Evolutionary conservation across 2,888 invertebrate genomes (phyloP).

Genomic region (Phlogophora meticulosa): DNA sequence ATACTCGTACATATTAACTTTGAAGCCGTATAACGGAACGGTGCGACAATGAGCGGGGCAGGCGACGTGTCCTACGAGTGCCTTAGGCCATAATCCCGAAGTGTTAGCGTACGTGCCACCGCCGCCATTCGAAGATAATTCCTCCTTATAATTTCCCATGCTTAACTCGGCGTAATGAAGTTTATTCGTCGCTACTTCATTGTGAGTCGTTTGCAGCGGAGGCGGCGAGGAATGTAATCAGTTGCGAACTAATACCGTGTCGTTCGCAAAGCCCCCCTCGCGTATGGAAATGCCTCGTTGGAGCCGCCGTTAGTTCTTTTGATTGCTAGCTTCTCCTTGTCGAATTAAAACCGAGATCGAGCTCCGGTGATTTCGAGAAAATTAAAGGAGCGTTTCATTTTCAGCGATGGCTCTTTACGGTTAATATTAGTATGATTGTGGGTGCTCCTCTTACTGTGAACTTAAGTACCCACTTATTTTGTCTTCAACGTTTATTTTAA

Average conservation of each 20-base stretch:
- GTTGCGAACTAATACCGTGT: slow-evolving; percentile 90
- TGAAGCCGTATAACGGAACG: slow-evolving; percentile 74
- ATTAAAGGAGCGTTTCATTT: slow-evolving; percentile 89
- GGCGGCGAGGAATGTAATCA: slow-evolving; percentile 89
- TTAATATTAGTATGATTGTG: slow-evolving; percentile 88
- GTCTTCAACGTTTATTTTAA: slow-evolving; percentile 81
- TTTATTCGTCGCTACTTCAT: slow-evolving; percentile 90
- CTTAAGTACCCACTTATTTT: slow-evolving; percentile 79
- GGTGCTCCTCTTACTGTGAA: slow-evolving; percentile 74
- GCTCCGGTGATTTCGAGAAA: slow-evolving; percentile 86
- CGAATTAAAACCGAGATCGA: slow-evolving; percentile 89
- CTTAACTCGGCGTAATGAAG: slow-evolving; percentile 90
- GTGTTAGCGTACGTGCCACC: slow-evolving; percentile 84
- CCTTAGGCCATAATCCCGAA: slow-evolving; percentile 83
- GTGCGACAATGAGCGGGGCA: slow-evolving; percentile 73
- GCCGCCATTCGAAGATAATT: slow-evolving; percentile 88
- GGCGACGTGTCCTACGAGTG: slow-evolving; percentile 79
- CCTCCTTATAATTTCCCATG: slow-evolving; percentile 90
- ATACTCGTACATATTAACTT: slow-evolving; percentile 68
- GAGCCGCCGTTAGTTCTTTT: slow-evolving; percentile 89
- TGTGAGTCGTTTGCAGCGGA: slow-evolving; percentile 86
- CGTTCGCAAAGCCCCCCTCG: slow-evolving; percentile 85
- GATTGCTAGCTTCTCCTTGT: slow-evolving; percentile 87
- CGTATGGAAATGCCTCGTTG: slow-evolving; percentile 90
- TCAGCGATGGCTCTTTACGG: slow-evolving; percentile 82